phyloP scores from a whole-genome alignment of 2,797 vertebrate genomes.

The Epinephelus malabaricus region DNA sequence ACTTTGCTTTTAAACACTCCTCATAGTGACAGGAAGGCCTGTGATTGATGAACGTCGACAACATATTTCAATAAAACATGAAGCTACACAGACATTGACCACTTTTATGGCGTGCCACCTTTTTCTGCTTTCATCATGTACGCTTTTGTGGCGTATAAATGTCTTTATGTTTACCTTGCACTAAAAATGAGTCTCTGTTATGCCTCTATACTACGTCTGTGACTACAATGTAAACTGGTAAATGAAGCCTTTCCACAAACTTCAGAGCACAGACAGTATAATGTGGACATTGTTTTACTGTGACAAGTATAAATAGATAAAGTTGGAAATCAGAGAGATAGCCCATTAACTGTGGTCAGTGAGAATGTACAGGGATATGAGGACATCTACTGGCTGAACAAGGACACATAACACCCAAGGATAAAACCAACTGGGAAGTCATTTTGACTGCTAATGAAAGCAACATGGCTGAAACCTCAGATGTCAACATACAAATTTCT shows the following conservation, averaged over 20 bases:
- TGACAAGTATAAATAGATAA: neutral
- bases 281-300: neutral
- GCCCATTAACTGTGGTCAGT: neutral
- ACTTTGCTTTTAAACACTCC: neutral
- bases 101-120: neutral
- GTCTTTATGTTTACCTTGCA: neutral
- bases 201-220: neutral
- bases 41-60: neutral
- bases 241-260: neutral
- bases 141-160: neutral
- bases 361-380: constrained; percentile 34
- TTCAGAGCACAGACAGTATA: neutral
- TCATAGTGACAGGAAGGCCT: neutral
- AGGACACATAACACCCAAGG: neutral
- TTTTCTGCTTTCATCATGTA: neutral
- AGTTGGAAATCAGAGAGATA: neutral
- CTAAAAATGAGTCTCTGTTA: neutral
- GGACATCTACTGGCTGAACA: constrained; percentile 75
- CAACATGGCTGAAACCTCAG: neutral
- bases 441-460: neutral
- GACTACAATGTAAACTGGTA: neutral
- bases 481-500: neutral
- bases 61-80: neutral
- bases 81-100: neutral
- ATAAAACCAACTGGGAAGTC: neutral